These are phyloP conservation scores for Trachythela sp. DNA, from an alignment of 64 coral and sea anemone species.

Conservation along the genomic window DNA sequence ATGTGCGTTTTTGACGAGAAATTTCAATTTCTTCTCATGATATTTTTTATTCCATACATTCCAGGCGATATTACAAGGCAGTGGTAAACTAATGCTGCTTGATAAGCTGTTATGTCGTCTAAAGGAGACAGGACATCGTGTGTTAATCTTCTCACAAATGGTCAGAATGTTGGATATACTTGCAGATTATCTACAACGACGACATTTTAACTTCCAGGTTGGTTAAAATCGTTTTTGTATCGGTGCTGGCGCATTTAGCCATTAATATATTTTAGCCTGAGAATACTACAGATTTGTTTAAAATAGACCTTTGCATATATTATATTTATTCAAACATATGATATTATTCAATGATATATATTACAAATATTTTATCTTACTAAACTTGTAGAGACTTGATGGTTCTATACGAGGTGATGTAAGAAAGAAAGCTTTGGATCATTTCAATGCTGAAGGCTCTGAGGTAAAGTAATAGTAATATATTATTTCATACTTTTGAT, in stretches of 20 bases:
- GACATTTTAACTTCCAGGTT: constrained; percentile 91
- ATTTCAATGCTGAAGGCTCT: constrained; percentile 96
- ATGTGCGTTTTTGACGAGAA: no score
- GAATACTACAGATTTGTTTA: neutral
- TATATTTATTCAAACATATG: no score
- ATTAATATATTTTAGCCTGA: neutral
- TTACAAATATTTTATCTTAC: no score
- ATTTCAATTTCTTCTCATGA: no score
- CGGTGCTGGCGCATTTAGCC: no score
- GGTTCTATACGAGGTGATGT: constrained; percentile 89
- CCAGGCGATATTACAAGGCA: constrained; percentile 75
- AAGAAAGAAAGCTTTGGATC: constrained; percentile 88
- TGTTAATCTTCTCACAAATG: constrained; percentile 98
- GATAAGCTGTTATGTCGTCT: constrained; percentile 87
- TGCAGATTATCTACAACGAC: constrained; percentile 77
- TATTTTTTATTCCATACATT: neutral
- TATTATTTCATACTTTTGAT: no score
- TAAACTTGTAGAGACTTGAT: constrained; percentile 64
- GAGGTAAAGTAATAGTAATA: constrained; percentile 51
- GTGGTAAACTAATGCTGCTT: constrained; percentile 83
- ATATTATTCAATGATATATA: no score
- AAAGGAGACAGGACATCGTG: constrained; percentile 93
- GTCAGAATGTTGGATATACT: constrained; percentile 94
- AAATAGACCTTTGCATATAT: neutral
- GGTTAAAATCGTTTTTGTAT: no score